phyloP scores from a whole-genome alignment of 64 coral and sea anemone genomes.

The Montipora cactus region DNA sequence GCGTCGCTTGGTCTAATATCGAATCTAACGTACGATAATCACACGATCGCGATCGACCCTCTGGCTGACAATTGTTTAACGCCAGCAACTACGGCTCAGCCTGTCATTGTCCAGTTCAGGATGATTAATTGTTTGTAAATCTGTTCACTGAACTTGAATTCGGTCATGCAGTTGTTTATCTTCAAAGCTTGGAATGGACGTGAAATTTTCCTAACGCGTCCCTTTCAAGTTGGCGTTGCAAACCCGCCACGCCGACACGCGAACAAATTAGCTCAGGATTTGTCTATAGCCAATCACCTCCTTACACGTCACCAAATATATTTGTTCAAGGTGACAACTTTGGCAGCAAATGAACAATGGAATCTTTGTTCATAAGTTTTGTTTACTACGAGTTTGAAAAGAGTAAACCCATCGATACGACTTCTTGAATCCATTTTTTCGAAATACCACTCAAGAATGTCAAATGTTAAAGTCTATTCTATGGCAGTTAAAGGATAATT shows the following conservation, averaged over 20 bases:
- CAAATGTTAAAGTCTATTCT: neutral
- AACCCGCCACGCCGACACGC: slow-evolving; percentile 57
- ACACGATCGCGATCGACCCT: neutral
- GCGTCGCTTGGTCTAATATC: slow-evolving; percentile 26
- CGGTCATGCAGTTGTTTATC: slow-evolving; percentile 9
- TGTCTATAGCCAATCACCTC: neutral
- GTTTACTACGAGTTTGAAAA: neutral
- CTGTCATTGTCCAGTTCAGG: neutral
- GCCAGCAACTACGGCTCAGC: neutral
- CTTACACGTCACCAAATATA: slow-evolving; percentile 25
- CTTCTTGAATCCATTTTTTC: neutral
- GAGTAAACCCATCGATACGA: neutral
- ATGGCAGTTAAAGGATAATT: neutral
- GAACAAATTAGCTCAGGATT: slow-evolving; percentile 48
- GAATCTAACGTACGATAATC: neutral
- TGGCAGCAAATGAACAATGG: slow-evolving; percentile 5
- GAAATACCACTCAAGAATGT: neutral
- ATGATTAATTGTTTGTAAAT: neutral
- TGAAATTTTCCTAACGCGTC: slow-evolving; percentile 2
- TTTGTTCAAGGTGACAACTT: slow-evolving; percentile 16
- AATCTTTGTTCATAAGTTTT: slow-evolving; percentile 43
- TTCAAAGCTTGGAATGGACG: neutral
- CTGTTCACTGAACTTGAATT: neutral
- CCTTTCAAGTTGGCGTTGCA: slow-evolving; percentile 7
- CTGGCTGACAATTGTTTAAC: neutral